Conservation (phyloP, 2,113 vertebrate species). For the Bubo scandiacus region DNA sequence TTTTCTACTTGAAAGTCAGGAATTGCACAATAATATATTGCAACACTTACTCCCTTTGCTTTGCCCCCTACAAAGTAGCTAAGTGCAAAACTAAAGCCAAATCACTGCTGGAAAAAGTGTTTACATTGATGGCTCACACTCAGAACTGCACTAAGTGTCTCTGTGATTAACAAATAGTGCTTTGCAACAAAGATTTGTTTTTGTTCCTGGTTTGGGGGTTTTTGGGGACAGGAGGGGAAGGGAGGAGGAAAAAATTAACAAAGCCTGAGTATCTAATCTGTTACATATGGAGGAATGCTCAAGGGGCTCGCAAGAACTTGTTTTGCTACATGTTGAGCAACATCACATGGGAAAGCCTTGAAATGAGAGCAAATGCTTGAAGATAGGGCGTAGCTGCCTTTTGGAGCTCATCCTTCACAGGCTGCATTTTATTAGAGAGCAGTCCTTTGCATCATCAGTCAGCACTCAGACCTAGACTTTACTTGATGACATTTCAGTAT, state of each 20-base stretch:
- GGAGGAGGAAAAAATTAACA: not conserved
- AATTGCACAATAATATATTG: conserved; percentile 33
- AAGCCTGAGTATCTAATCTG: conserved; percentile 10
- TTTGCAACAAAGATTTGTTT: not conserved
- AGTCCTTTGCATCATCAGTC: conserved; percentile 9
- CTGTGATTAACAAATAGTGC: not conserved
- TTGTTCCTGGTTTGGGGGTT: not conserved
- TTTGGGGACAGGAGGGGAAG: fast-evolving
- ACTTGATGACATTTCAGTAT: conserved; percentile 10
- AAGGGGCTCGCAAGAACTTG: conserved; percentile 40
- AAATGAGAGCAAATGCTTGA: conserved; percentile 51
- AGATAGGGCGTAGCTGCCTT: conserved; percentile 39
- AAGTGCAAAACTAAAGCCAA: not conserved
- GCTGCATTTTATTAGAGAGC: conserved; percentile 37
- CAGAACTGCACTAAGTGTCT: not conserved
- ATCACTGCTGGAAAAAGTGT: not conserved
- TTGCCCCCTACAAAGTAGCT: not conserved
- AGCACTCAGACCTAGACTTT: not conserved
- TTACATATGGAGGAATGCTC: not conserved
- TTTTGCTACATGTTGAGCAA: conserved; percentile 55
- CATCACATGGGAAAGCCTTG: conserved; percentile 36
- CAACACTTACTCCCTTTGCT: not conserved
- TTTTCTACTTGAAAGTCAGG: conserved; percentile 22
- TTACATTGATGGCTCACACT: not conserved
- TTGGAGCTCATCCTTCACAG: not conserved